These are phyloP conservation scores for Sitobion miscanthi DNA, from an alignment of 1,140 invertebrate genomes.

Conservation along the genomic window DNA sequence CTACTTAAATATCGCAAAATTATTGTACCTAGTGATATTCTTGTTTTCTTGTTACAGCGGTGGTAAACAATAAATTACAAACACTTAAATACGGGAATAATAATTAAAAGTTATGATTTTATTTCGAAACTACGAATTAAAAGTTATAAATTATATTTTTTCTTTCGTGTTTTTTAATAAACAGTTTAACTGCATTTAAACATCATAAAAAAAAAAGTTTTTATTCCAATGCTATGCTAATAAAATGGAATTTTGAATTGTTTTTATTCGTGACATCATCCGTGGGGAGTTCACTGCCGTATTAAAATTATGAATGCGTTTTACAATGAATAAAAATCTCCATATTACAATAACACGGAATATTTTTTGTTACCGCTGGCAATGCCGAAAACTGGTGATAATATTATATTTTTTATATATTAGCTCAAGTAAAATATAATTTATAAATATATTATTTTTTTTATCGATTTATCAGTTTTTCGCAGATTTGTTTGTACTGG, in stretches of 20 bases:
- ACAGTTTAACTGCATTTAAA: neutral
- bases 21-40: neutral
- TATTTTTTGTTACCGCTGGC: neutral
- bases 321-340: slow-evolving; percentile 18
- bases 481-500: neutral
- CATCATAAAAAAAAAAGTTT: neutral
- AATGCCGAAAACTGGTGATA: neutral
- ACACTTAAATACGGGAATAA: slow-evolving; percentile 6
- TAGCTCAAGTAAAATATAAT: neutral
- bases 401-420: neutral
- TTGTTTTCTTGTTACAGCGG: neutral
- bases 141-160: neutral
- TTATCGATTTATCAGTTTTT: neutral
- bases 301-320: neutral
- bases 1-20: neutral
- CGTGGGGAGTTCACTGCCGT: neutral
- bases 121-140: neutral
- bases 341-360: neutral
- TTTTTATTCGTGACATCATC: slow-evolving; percentile 15
- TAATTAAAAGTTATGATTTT: neutral
- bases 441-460: neutral
- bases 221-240: neutral
- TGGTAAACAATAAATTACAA: neutral
- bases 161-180: slow-evolving; percentile 4
- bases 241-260: neutral